Evolutionary conservation across 2,797 vertebrate species (phyloP), one percentile per base, ranked within the genome.

Genomic region (Scleropages formosus): DNA sequence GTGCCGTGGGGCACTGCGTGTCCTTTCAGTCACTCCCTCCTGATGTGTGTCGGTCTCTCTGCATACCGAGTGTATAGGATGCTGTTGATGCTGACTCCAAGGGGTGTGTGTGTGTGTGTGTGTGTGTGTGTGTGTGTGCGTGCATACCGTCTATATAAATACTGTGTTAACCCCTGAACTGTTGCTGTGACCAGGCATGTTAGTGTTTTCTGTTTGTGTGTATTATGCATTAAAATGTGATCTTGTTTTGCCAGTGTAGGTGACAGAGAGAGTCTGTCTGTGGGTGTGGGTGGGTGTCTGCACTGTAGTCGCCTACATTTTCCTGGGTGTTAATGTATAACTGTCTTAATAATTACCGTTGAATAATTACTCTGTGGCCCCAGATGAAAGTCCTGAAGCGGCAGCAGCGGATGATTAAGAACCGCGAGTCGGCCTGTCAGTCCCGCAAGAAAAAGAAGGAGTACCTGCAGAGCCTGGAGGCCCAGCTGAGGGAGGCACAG

Each of bases 401-500:
- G 53, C 95, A 97, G 88, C 95, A 97, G 89, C 87, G 95, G 39
- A 97, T 97, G 95, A 96, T 97, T 49, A 97, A 97, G 90, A 96
- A 97, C 90, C 83, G 95, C 0, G 95, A 96, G 88, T 96, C 95
- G 0, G 96, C 95, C 0, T 97, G 95, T 76, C 95, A 96, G 92
- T 96, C 95, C 0, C 89, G 95, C 73, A 90, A 91, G 84, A 97
- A 97, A 89, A 97, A 97, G 90, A 97, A 97, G 78, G 96, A 97
- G 82, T 96, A 96, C 58, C 87, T 97, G 76, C 95, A 96, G 84
- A 93, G 93, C 46, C 89, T 97, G 87, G 95, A 96, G 90, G 83
- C 89, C 0, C 91, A 94, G 84, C 89, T 97, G 18, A 87, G 90
- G 69, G 94, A 94, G 0, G 94, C 94, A 0, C 92, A 95, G 84